phyloP scores from a whole-genome alignment of 2,797 vertebrate species.

The Clarias platycephalus region DNA sequence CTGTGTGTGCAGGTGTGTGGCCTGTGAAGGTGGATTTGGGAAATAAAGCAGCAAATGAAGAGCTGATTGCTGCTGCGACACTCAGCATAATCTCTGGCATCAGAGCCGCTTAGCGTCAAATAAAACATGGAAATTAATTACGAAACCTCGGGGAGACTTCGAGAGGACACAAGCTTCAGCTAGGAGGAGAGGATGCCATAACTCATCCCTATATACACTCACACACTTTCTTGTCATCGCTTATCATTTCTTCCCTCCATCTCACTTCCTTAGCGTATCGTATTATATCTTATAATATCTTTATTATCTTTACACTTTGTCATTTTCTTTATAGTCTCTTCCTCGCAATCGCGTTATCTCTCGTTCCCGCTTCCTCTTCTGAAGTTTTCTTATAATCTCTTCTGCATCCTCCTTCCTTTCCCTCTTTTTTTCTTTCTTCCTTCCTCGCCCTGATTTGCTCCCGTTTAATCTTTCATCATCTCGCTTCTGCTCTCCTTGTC shows the following conservation, averaged over 20 bases:
- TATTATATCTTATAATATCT: background rate
- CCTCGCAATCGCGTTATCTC: background rate
- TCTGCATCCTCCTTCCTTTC: too few species aligned
- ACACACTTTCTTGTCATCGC: constrained; percentile 4
- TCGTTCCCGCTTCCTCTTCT: background rate
- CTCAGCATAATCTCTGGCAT: constrained; percentile 68
- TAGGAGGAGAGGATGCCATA: constrained; percentile 52
- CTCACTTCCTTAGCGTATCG: background rate
- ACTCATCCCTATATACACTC: background rate
- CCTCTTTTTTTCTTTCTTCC: background rate
- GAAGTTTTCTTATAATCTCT: background rate
- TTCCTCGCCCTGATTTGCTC: background rate
- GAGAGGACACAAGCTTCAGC: constrained; percentile 69
- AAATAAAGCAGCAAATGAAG: constrained; percentile 63
- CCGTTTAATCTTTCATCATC: background rate
- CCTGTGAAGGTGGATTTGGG: constrained; percentile 69
- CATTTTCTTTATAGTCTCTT: background rate
- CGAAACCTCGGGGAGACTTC: constrained; percentile 72
- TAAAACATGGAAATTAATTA: constrained; percentile 75
- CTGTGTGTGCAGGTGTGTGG: constrained; percentile 56
- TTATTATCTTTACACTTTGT: constrained; percentile 4
- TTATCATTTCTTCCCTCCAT: background rate
- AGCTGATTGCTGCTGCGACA: constrained; percentile 70
- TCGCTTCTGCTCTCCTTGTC: background rate
- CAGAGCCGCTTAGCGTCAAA: constrained; percentile 68